Percentiles rank a stretch among this genome's conserved stretches.
phyloP scores from a whole-genome alignment of 2,113 vertebrate species.

The Elephantulus edwardii region DNA sequence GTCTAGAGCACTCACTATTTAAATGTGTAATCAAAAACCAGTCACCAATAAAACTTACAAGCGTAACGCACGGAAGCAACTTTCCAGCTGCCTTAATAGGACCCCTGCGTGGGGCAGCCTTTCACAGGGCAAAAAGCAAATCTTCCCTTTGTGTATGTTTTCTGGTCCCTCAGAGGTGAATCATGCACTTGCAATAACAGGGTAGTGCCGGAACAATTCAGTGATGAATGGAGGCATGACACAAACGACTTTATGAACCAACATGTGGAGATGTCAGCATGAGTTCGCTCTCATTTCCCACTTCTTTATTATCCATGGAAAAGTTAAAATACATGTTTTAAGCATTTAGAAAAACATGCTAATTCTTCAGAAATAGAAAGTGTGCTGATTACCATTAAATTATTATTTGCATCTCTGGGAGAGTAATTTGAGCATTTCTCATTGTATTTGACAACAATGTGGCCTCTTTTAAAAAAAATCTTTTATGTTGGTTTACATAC shows the following conservation, averaged over 20 bases:
- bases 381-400: slow-evolving; percentile 15
- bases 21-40: slow-evolving; percentile 91
- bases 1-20: slow-evolving; percentile 85
- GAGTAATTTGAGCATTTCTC: slow-evolving; percentile 46
- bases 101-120: slow-evolving; percentile 88
- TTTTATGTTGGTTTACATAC: no score
- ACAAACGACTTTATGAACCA: slow-evolving; percentile 79
- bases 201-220: slow-evolving; percentile 75
- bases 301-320: slow-evolving; percentile 60
- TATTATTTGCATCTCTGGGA: slow-evolving; percentile 13
- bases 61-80: slow-evolving; percentile 88
- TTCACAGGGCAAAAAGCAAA: slow-evolving; percentile 85
- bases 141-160: slow-evolving; percentile 89
- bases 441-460: slow-evolving; percentile 3
- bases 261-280: slow-evolving; percentile 33
- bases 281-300: slow-evolving; percentile 76
- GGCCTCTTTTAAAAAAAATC: no score
- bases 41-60: slow-evolving; percentile 92
- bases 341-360: slow-evolving; percentile 36
- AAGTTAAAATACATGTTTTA: slow-evolving; percentile 48
- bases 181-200: slow-evolving; percentile 83
- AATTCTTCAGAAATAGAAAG: not conserved
- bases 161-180: slow-evolving; percentile 92
- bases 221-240: slow-evolving; percentile 68
- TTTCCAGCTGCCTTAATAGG: slow-evolving; percentile 92